Conservation (phyloP, 2,888 invertebrate species). For the Trissonchulus latispiculum region DNA sequence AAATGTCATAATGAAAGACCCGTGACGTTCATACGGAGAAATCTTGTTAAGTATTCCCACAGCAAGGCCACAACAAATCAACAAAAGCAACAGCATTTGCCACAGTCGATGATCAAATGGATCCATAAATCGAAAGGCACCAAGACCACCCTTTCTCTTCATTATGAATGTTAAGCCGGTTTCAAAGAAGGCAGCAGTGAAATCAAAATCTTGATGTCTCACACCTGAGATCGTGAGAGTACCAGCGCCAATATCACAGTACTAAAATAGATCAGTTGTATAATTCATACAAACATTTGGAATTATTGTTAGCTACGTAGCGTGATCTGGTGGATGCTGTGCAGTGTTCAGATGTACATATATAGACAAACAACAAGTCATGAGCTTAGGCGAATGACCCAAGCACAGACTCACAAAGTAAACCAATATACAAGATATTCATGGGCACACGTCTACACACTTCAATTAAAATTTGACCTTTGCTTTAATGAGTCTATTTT, state of each 20-base stretch:
- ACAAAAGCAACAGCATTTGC: not conserved
- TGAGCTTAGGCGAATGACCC: too few relatives aligned
- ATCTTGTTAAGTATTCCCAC: not conserved
- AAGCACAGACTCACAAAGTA: too few relatives aligned
- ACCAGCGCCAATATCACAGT: constrained; percentile 1
- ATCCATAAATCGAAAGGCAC: not conserved
- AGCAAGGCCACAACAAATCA: not conserved
- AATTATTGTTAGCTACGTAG: too few relatives aligned
- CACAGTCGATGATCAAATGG: not conserved
- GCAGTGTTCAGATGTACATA: too few relatives aligned
- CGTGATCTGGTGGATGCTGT: too few relatives aligned
- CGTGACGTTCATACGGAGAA: constrained; percentile 2
- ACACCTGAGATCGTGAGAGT: not conserved
- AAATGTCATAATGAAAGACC: not conserved
- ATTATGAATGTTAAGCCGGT: not conserved
- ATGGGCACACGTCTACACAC: too few relatives aligned
- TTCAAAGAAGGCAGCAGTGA: not conserved
- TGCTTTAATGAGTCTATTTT: too few relatives aligned
- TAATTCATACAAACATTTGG: too few relatives aligned
- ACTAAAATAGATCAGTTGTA: not conserved
- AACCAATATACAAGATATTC: too few relatives aligned
- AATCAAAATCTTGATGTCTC: constrained; percentile 1
- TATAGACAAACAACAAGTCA: too few relatives aligned
- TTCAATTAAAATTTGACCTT: too few relatives aligned
- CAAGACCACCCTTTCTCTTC: not conserved